Evolutionary conservation across 2,113 vertebrate species (phyloP).

Genomic region (Mionectes macconnelli): DNA sequence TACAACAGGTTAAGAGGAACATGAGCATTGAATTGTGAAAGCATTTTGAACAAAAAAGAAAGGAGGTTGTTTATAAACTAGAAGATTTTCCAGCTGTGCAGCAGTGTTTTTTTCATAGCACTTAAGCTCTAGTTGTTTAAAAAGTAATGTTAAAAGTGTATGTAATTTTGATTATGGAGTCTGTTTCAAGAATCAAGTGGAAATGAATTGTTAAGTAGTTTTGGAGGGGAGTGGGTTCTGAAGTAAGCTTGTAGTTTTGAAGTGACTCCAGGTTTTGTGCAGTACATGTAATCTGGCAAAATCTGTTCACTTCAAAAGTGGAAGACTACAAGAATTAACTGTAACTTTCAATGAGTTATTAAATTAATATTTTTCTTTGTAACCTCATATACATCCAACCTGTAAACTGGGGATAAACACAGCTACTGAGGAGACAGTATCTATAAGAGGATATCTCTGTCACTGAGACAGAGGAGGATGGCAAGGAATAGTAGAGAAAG

Average conservation of each 20-base stretch:
- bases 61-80: background rate
- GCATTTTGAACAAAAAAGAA: background rate
- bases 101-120: background rate
- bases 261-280: background rate
- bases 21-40: background rate
- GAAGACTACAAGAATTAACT: background rate
- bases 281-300: background rate
- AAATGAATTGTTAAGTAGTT: conserved; percentile 31
- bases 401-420: background rate
- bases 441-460: background rate
- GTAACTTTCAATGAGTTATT: background rate
- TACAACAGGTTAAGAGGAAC: background rate
- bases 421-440: background rate
- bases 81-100: background rate
- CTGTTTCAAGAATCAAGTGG: background rate
- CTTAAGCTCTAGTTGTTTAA: conserved; percentile 20
- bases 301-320: background rate
- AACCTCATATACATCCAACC: background rate
- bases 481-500: background rate
- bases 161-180: conserved; percentile 1
- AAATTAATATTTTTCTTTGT: background rate
- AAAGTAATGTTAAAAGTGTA: conserved; percentile 23
- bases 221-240: background rate
- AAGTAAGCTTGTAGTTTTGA: background rate
- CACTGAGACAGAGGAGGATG: background rate